Percentiles rank a stretch among this genome's conserved stretches.
Evolutionary conservation across 2,113 vertebrate species (phyloP).

Genomic region (Brachionichthys hirsutus): DNA sequence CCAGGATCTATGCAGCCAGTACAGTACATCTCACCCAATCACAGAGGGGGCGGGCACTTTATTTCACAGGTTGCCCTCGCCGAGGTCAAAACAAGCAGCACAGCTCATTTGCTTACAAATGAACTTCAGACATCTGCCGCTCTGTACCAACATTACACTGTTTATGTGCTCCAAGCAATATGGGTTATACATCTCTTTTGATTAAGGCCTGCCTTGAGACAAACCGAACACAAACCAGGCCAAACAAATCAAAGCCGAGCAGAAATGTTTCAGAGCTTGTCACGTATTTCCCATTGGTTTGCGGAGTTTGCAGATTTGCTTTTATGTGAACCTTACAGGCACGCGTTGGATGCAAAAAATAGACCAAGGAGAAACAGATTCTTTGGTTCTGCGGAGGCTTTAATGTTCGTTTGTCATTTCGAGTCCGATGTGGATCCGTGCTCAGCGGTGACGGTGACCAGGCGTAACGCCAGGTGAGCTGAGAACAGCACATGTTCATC

Average conservation of each 20-base stretch:
- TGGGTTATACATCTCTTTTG: slow-evolving; percentile 48
- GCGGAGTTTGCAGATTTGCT: slow-evolving; percentile 22
- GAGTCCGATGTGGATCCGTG: slow-evolving; percentile 27
- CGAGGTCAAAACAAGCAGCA: slow-evolving; percentile 64
- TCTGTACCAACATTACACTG: slow-evolving; percentile 21
- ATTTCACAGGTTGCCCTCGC: slow-evolving; percentile 41
- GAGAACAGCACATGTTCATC: slow-evolving; percentile 41
- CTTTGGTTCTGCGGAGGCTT: slow-evolving; percentile 56
- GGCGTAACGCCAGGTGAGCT: slow-evolving; percentile 18
- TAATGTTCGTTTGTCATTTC: slow-evolving; percentile 57
- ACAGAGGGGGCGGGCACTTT: slow-evolving; percentile 45
- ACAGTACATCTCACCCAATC: slow-evolving; percentile 14
- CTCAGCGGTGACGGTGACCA: slow-evolving; percentile 42
- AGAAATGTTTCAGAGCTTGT: slow-evolving; percentile 55
- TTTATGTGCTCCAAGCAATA: slow-evolving; percentile 49
- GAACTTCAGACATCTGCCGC: slow-evolving; percentile 41
- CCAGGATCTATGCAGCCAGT: no score
- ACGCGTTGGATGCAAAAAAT: slow-evolving; percentile 63
- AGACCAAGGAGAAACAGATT: slow-evolving; percentile 58
- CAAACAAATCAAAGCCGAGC: slow-evolving; percentile 55
- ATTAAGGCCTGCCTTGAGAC: slow-evolving; percentile 52
- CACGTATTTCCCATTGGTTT: slow-evolving; percentile 55
- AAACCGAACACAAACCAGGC: slow-evolving; percentile 43
- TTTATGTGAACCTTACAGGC: slow-evolving; percentile 61
- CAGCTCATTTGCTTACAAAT: slow-evolving; percentile 55